phyloP scores from a whole-genome alignment of 2,797 vertebrate genomes.

The Nyctibius grandis region DNA sequence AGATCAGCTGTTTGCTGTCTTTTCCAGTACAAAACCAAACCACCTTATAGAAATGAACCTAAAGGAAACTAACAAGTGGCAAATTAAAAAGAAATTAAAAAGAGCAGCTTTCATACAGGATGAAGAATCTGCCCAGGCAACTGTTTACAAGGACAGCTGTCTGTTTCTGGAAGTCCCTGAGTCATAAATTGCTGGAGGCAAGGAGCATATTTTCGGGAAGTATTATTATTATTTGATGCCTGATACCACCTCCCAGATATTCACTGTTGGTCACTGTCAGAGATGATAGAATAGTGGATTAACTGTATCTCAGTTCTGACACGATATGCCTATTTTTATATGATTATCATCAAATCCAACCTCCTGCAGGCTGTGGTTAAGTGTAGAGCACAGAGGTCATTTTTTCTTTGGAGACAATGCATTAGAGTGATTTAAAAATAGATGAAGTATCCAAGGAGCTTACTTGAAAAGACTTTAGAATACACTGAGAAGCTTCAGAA shows the following conservation, averaged over 20 bases:
- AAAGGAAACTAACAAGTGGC: background rate
- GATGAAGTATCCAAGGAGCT: background rate
- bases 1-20: background rate
- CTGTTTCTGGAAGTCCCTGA: conserved; percentile 5
- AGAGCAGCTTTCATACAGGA: background rate
- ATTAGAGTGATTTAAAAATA: conserved; percentile 7
- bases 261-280: background rate
- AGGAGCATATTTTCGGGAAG: background rate
- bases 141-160: background rate
- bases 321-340: background rate
- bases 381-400: background rate
- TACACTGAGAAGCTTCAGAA: background rate
- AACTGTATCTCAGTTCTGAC: background rate
- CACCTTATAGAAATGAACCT: background rate
- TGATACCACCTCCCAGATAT: background rate
- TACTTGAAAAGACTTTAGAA: background rate
- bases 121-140: background rate
- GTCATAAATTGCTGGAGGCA: background rate
- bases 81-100: background rate
- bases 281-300: background rate
- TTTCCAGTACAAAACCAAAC: background rate
- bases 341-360: background rate
- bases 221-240: background rate
- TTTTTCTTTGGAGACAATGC: background rate
- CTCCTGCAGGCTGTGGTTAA: background rate